phyloP scores from a whole-genome alignment of 1,140 invertebrate species.

The Drosophila simulans region DNA sequence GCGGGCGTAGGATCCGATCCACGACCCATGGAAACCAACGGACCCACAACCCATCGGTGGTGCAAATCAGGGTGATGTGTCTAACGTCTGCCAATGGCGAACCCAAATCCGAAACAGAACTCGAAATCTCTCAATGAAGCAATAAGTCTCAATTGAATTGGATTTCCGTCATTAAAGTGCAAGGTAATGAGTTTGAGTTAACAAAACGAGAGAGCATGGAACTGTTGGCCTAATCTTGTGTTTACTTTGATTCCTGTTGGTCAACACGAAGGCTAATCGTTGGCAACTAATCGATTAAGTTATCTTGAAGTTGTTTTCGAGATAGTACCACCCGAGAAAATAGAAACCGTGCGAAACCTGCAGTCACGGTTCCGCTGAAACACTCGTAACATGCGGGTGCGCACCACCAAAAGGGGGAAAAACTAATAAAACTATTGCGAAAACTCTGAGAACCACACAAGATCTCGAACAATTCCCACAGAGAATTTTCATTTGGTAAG shows the following conservation, averaged over 20 bases:
- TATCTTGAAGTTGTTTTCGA: slow-evolving; percentile 22
- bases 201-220: not conserved
- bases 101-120: slow-evolving; percentile 37
- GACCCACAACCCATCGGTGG: slow-evolving; percentile 17
- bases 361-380: slow-evolving; percentile 21
- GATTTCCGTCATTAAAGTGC: slow-evolving; percentile 42
- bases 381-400: slow-evolving; percentile 56
- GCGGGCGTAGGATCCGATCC: slow-evolving; percentile 74
- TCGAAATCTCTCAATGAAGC: slow-evolving; percentile 57
- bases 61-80: slow-evolving; percentile 51
- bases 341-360: slow-evolving; percentile 53
- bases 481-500: not conserved
- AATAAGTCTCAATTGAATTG: slow-evolving; percentile 72
- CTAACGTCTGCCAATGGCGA: slow-evolving; percentile 42
- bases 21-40: not conserved
- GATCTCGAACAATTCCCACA: slow-evolving; percentile 29
- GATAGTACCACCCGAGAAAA: slow-evolving; percentile 20
- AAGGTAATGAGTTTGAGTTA: slow-evolving; percentile 43
- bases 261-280: slow-evolving; percentile 24
- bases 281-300: slow-evolving; percentile 47
- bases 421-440: slow-evolving; percentile 35
- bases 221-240: slow-evolving; percentile 14
- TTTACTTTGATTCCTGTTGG: not conserved
- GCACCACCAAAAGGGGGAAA: slow-evolving; percentile 33
- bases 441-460: slow-evolving; percentile 26